Percentiles rank a stretch among this genome's conserved stretches.
These are phyloP conservation scores for Melanostigma gelatinosum DNA, from an alignment of 2,113 vertebrate species.

Conservation along the genomic window DNA sequence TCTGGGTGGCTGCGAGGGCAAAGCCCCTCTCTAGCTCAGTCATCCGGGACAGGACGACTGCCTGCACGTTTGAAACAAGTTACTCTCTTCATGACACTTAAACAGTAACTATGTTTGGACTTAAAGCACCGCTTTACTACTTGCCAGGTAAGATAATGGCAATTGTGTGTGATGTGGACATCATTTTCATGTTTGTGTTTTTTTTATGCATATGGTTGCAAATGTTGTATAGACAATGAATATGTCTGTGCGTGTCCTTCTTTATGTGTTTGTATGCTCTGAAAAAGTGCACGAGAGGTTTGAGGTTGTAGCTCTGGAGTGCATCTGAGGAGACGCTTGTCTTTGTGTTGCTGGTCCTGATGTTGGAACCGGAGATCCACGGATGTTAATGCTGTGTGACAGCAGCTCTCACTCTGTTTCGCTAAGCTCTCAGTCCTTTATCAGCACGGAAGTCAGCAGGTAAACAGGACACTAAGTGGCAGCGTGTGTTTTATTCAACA, in stretches of 20 bases:
- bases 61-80: slow-evolving; percentile 59
- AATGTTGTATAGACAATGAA: background rate
- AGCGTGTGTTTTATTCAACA: slow-evolving; percentile 55
- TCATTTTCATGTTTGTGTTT: slow-evolving; percentile 1
- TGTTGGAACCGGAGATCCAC: slow-evolving; percentile 64
- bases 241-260: background rate
- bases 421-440: slow-evolving; percentile 61
- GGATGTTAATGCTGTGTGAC: slow-evolving; percentile 69
- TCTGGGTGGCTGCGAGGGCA: slow-evolving; percentile 79
- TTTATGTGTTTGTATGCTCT: slow-evolving; percentile 12
- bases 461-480: slow-evolving; percentile 57
- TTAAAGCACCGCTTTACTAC: slow-evolving; percentile 98
- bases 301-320: slow-evolving; percentile 56
- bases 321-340: slow-evolving; percentile 66
- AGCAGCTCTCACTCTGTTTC: slow-evolving; percentile 60
- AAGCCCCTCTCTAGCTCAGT: slow-evolving; percentile 76
- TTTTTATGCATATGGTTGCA: background rate
- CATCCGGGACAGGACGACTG: slow-evolving; percentile 77
- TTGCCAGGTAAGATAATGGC: slow-evolving; percentile 91
- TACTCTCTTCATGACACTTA: slow-evolving; percentile 87
- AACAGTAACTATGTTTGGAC: slow-evolving; percentile 95
- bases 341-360: slow-evolving; percentile 65
- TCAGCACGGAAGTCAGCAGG: slow-evolving; percentile 58
- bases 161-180: slow-evolving; percentile 23
- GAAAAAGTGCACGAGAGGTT: slow-evolving; percentile 48